Base-by-base conservation (phyloP, 2,113 vertebrate species). In the Parus major region DNA sequence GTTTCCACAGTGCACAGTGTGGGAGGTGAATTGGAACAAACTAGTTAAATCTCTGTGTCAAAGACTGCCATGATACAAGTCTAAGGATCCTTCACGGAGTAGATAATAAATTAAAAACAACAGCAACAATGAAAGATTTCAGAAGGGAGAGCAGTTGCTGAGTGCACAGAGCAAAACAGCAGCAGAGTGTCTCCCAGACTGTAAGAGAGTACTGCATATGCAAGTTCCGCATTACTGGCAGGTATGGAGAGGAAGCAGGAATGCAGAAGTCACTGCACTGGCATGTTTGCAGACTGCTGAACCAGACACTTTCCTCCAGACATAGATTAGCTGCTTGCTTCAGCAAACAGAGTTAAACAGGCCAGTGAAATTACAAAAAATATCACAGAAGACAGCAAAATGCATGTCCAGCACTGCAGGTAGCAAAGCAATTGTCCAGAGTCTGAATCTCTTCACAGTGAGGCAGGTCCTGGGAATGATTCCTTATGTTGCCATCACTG, bases 351-450 rank as follows among this genome's bases (percentile, higher is more conserved):
- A 75, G 15, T 13, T 55, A 63, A 94, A 75, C 9, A 90, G 33
- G 25, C 23, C 47, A 39, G 35, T 82, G 18, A 82, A 70, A 59
- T 49, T 11, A 65, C n/a, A 70, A 60, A 44, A 73, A 22, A 55
- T 15, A 57, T 14, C 20, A 61, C 23, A 53, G 23, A 8, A 57
- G 29, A 39, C 23, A 52, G 31, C 24, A 86, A 56, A 80, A 73
- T 0, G 1, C 17, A 20, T 5, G 25, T n/a, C 12, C 31, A 79
- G 1, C 11, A 33, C 25, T 21, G 6, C 4, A 4, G 7, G 28
- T 41, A 55, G 35, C 20, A 70, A 91, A 47, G 3, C 41, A 44
- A 28, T 64, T 44, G 59, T 18, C 14, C 1, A 1, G 16, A 24
- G 16, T 3, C 20, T 23, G 29, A 73, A 60, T 52, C 39, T 60